These are phyloP conservation scores for Pristionchus japonicus DNA, from an alignment of 2,888 invertebrate species.

Conservation along the genomic window DNA sequence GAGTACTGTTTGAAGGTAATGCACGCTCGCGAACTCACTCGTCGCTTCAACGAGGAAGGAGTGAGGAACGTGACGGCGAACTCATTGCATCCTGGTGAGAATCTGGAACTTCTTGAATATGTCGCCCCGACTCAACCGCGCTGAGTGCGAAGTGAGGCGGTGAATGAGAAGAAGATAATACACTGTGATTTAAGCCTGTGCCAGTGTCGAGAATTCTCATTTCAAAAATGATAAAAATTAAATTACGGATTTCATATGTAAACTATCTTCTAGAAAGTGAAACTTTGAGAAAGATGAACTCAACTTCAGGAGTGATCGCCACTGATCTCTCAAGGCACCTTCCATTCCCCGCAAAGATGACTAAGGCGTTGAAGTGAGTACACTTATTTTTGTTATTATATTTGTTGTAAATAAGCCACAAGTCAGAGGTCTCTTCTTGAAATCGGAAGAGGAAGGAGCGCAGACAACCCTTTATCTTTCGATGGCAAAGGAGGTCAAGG, in stretches of 20 bases:
- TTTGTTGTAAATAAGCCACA: no score
- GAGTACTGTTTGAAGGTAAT: conserved; percentile 46
- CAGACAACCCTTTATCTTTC: conserved; percentile 85
- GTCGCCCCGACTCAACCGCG: no score
- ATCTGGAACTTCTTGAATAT: no score
- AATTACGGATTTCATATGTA: no score
- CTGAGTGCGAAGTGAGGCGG: no score
- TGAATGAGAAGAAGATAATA: no score
- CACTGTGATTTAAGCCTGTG: no score
- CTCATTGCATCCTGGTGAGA: conserved; percentile 84
- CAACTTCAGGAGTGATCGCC: conserved; percentile 77
- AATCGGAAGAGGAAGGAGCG: conserved; percentile 87
- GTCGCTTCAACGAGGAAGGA: conserved; percentile 55
- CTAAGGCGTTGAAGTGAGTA: not conserved
- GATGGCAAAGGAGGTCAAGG: conserved; percentile 84
- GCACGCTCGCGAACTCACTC: conserved; percentile 70
- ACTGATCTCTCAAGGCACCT: conserved; percentile 21
- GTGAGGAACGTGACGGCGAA: conserved; percentile 77
- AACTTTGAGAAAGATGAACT: no score
- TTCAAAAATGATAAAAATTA: no score
- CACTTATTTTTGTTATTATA: no score
- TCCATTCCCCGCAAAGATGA: not conserved
- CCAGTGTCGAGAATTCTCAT: no score
- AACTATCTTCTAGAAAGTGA: not conserved
- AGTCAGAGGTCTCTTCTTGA: conserved; percentile 71